Evolutionary conservation across 2,888 invertebrate species (phyloP), one percentile per base, ranked within the genome.

Genomic region (Tachystola acroxantha): DNA sequence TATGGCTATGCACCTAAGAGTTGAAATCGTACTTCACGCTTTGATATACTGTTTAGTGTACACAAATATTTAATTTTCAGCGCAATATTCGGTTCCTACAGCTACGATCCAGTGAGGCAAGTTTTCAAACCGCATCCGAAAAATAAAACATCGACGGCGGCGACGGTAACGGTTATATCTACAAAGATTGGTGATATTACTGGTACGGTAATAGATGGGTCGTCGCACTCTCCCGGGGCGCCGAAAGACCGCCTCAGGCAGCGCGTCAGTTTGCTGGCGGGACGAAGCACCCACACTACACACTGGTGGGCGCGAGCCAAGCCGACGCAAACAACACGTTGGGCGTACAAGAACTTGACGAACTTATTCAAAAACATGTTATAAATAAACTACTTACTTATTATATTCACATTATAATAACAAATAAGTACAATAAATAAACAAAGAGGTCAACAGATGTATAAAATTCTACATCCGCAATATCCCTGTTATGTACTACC

Each of bases 341-440:
- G 28, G 28, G 14, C 14, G 5, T 30, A 16, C 16, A 30, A 30
- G 16, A 30, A 30, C 6, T 16, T 30, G 9, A 34, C 25, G 9
- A 30, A 9, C n/a, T 12, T 16, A 2, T 9, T 43, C 32, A 19
- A 30, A 38, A 7, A 38, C 37, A 31, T 27, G 11, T 10, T 11
- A 27, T 27, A 27, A 27, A 9, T 9, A 6, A 6, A 24, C 3
- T n/a, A 7, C 3, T 24, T 24, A 6, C 24, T 6, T 9, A 4
- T 9, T 6, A 7, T 7, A 9, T 24, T n/a, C 5, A 3, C 9
- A 24, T 24, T n/a, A n/a, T 4, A 24, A 9, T 24, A 24, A n/a
- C n/a, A n/a, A n/a, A n/a, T n/a, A n/a, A n/a, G n/a, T n/a, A n/a
- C n/a, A n/a, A n/a, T n/a, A n/a, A n/a, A n/a, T n/a, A n/a, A n/a